Conservation (phyloP, 2,797 vertebrate species). For the Emydoidea blandingii region DNA sequence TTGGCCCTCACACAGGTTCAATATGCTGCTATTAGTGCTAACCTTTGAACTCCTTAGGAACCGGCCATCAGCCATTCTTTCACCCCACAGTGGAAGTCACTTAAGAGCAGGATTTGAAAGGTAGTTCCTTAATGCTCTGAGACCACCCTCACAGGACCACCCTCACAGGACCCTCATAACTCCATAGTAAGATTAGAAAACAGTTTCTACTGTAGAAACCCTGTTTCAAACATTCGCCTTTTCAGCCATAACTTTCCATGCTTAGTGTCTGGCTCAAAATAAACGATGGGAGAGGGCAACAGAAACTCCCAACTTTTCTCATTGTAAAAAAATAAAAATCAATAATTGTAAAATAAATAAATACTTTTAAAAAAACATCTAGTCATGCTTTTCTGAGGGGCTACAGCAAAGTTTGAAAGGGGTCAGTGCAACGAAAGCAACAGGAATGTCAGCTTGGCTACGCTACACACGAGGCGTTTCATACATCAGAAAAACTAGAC, state of each 20-base stretch:
- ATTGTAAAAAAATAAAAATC: conserved; percentile 27
- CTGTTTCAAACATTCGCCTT: neutral
- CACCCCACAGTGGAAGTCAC: neutral
- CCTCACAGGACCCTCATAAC: neutral
- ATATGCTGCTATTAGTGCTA: neutral
- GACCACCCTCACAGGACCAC: neutral
- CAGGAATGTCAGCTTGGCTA: neutral
- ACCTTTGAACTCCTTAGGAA: neutral
- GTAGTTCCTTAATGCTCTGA: neutral
- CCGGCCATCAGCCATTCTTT: neutral
- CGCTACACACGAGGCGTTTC: neutral
- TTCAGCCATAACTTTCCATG: neutral
- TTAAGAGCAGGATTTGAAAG: neutral
- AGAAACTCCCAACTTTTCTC: conserved; percentile 18
- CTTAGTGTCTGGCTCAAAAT: neutral
- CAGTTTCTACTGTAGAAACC: neutral
- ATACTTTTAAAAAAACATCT: neutral
- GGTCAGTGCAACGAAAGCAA: neutral
- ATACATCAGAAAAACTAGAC: conserved; percentile 4
- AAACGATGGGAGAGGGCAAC: neutral
- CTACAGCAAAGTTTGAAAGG: neutral
- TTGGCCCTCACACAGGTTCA: neutral
- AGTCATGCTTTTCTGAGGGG: conserved; percentile 29
- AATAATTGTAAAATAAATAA: neutral
- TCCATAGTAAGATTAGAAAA: neutral